Conservation (phyloP, 2,888 invertebrate genomes). For the Isoperla grammatica region DNA sequence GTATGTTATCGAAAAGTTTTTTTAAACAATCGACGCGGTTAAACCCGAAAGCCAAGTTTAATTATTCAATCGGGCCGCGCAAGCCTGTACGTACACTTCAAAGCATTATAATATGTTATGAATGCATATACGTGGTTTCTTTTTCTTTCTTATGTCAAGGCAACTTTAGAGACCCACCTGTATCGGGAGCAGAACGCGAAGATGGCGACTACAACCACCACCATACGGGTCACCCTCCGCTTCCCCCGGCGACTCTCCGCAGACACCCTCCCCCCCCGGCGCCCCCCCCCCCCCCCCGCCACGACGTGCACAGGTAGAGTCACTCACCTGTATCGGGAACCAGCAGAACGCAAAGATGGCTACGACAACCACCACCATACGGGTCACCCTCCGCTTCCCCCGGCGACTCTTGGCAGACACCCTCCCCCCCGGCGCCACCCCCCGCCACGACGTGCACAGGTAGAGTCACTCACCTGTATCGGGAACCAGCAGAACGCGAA, state of each 20-base stretch:
- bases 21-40: too few species aligned
- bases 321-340: conserved; percentile 85
- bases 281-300: conserved; percentile 73
- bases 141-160: too few species aligned
- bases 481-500: conserved; percentile 95
- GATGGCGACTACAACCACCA: conserved; percentile 83
- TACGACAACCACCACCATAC: conserved; percentile 87
- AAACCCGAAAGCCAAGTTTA: too few species aligned
- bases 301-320: conserved; percentile 87
- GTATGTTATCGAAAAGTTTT: too few species aligned
- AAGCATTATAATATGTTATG: too few species aligned
- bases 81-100: too few species aligned
- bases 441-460: conserved; percentile 85
- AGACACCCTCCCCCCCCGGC: conserved; percentile 76
- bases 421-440: conserved; percentile 69
- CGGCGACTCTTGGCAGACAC: conserved; percentile 74
- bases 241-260: conserved; percentile 78
- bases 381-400: conserved; percentile 82
- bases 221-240: conserved; percentile 86
- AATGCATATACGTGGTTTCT: too few species aligned
- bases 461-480: conserved; percentile 69
- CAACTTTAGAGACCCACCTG: too few species aligned
- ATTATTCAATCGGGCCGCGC: too few species aligned
- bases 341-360: conserved; percentile 90
- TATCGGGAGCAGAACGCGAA: conserved; percentile 90